These are phyloP conservation scores for Misgurnus anguillicaudatus DNA, from an alignment of 2,113 vertebrate genomes.

Conservation along the genomic window DNA sequence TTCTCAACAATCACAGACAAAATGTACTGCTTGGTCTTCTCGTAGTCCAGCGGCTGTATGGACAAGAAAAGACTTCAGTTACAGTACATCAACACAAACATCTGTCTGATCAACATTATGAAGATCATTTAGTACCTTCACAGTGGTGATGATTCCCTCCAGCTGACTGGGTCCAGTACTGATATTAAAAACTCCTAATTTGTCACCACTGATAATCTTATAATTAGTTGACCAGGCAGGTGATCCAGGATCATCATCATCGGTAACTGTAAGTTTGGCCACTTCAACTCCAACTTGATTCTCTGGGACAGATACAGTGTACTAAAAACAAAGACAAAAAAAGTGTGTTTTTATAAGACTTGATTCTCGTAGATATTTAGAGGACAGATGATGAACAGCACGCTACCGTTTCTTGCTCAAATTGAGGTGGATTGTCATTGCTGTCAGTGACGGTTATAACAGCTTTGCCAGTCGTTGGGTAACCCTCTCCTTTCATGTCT, in stretches of 20 bases:
- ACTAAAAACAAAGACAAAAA: conserved; percentile 76
- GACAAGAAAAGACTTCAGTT: neutral
- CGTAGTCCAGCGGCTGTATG: conserved; percentile 86
- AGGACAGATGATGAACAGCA: too few species aligned
- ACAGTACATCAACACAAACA: neutral
- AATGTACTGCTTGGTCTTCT: conserved; percentile 65
- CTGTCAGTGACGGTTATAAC: conserved; percentile 71
- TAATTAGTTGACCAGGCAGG: conserved; percentile 81
- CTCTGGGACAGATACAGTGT: conserved; percentile 70
- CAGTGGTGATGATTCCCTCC: conserved; percentile 79
- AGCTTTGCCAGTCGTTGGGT: conserved; percentile 62
- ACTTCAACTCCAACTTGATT: conserved; percentile 66
- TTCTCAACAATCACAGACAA: conserved; percentile 79
- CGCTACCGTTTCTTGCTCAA: conserved; percentile 71
- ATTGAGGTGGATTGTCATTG: conserved; percentile 83
- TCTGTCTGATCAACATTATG: neutral
- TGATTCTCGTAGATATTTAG: too few species aligned
- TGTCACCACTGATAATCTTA: conserved; percentile 75
- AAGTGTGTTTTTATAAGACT: neutral
- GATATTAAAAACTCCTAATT: conserved; percentile 67
- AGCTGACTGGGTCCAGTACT: conserved; percentile 75
- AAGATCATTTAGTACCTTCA: conserved; percentile 73
- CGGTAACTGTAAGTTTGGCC: conserved; percentile 71
- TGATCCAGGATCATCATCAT: conserved; percentile 73
- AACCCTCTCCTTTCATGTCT: conserved; percentile 68